Percentiles rank a stretch among this genome's conserved stretches.
Conservation (phyloP, 1,140 invertebrate genomes). For the Heliconius hermathena region DNA sequence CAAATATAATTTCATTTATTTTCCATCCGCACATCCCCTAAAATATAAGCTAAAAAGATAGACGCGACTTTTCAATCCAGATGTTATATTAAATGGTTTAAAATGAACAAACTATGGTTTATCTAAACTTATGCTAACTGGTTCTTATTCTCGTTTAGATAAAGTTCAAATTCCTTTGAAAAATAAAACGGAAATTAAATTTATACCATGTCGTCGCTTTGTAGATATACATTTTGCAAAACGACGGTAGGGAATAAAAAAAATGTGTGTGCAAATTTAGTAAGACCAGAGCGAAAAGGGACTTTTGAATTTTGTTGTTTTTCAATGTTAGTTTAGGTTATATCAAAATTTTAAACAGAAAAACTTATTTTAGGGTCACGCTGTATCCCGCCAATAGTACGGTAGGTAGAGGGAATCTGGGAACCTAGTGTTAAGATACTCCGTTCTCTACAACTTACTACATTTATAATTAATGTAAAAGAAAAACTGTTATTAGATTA, state of each 20-base stretch:
- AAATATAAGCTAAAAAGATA: constrained; percentile 17
- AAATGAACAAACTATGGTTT: constrained; percentile 4
- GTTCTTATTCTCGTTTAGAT: background rate
- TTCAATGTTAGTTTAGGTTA: background rate
- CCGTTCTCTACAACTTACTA: too few species aligned
- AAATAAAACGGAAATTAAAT: constrained; percentile 19
- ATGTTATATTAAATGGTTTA: constrained; percentile 42
- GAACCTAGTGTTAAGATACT: too few species aligned
- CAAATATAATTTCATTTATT: background rate
- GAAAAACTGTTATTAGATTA: too few species aligned
- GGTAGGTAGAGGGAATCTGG: too few species aligned
- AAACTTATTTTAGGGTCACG: too few species aligned
- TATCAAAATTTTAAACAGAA: background rate
- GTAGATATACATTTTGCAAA: constrained; percentile 34
- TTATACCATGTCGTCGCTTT: constrained; percentile 29
- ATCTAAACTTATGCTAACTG: background rate
- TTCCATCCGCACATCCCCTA: constrained; percentile 9
- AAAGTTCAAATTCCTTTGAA: constrained; percentile 20
- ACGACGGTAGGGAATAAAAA: constrained; percentile 37
- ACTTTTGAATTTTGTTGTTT: background rate
- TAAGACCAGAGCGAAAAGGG: constrained; percentile 37
- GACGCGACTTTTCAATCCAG: constrained; percentile 11
- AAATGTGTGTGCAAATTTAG: constrained; percentile 67
- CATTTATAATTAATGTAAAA: too few species aligned
- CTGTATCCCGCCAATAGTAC: too few species aligned